Conservation (phyloP, 2,888 invertebrate species). For the Noctua fimbriata region DNA sequence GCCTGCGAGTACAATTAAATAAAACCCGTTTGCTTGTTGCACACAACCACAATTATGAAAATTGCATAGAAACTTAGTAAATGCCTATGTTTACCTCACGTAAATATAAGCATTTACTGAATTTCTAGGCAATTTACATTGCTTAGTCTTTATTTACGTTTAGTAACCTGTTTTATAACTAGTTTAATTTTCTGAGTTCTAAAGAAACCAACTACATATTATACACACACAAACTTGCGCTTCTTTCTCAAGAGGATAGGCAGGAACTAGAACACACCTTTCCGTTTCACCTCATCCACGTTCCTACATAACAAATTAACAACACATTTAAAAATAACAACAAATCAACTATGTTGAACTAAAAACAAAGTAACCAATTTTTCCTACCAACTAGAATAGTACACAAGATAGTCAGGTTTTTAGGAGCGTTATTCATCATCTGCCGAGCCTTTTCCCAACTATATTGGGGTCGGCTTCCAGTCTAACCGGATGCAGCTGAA, state of each 20-base stretch:
- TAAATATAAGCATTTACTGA: constrained; percentile 27
- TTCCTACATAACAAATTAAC: neutral
- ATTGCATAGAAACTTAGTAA: constrained; percentile 40
- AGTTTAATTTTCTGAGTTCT: neutral
- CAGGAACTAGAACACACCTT: neutral
- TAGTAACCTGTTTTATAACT: neutral
- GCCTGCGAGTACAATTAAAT: constrained; percentile 33
- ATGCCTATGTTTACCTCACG: constrained; percentile 23
- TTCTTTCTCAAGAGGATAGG: neutral
- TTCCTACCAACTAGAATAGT: neutral
- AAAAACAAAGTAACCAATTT: neutral
- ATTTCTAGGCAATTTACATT: constrained; percentile 28
- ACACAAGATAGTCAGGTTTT: no score
- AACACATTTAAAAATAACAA: neutral
- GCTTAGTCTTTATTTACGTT: constrained; percentile 5
- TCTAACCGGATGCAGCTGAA: no score
- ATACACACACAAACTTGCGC: neutral
- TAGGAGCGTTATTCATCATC: no score
- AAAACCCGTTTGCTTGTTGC: constrained; percentile 45
- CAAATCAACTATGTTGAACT: neutral
- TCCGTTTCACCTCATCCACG: neutral
- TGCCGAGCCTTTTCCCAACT: no score
- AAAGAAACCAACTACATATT: neutral
- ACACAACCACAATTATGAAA: constrained; percentile 43
- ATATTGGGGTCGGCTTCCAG: no score